These are phyloP conservation scores for Meganola albula DNA, from an alignment of 2,888 invertebrate species.

Conservation along the genomic window DNA sequence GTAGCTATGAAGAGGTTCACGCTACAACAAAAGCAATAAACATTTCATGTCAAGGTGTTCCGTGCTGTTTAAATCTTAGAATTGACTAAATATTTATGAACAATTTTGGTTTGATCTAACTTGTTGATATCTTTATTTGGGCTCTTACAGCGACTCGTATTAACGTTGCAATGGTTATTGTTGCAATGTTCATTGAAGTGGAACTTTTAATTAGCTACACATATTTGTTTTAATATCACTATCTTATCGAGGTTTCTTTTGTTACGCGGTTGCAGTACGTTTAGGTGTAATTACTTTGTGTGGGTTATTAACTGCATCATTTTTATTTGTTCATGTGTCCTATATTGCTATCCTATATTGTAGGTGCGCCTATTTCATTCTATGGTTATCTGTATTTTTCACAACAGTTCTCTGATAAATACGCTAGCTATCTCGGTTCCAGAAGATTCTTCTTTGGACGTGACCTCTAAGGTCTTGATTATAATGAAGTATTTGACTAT, in stretches of 20 bases:
- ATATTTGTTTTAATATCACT: constrained; percentile 37
- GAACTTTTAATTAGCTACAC: no score
- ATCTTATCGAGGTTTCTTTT: constrained; percentile 44
- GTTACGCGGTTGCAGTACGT: constrained; percentile 34
- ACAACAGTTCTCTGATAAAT: constrained; percentile 12
- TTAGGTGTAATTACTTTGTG: constrained; percentile 22
- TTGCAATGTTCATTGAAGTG: no score
- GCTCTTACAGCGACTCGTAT: no score
- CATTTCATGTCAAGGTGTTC: constrained; percentile 25
- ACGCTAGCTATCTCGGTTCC: constrained; percentile 20
- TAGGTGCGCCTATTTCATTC: constrained; percentile 21
- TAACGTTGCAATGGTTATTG: no score
- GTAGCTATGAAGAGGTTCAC: constrained; percentile 15
- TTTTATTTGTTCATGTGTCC: constrained; percentile 24
- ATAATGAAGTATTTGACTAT: no score
- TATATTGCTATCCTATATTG: constrained; percentile 19
- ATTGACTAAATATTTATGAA: no score
- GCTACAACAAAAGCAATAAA: constrained; percentile 8
- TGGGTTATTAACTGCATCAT: constrained; percentile 6
- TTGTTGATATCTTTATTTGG: no score
- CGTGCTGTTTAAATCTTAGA: no score
- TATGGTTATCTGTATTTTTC: constrained; percentile 12
- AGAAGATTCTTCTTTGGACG: constrained; percentile 16
- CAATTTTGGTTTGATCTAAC: no score
- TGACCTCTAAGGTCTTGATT: no score